Evolutionary conservation across 2,113 vertebrate species (phyloP), one percentile per base, ranked within the genome.

Genomic region (Chionomys nivalis): DNA sequence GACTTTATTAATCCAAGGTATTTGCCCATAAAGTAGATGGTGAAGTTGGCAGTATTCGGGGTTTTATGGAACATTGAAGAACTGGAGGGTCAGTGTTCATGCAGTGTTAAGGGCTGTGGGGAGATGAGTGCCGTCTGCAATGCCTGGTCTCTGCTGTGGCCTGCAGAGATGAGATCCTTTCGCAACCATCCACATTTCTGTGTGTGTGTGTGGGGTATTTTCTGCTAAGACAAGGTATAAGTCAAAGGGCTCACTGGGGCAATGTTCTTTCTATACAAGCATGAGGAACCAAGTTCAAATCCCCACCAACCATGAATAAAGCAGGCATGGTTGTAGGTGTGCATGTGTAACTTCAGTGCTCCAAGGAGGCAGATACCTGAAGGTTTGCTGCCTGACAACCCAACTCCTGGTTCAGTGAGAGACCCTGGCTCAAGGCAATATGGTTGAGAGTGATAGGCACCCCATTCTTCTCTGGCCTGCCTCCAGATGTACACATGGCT

Each of bases 1-100:
- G 49, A 42, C 95, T 91, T 94, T 89, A 95, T 89, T 72, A 93
- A 89, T 42, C 82, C 97, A 97, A 97, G 95, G 93, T 65, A 28
- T 76, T 95, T 94, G 94, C 79, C 70, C 89, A 89, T 96, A 97
- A 89, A 91, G 91, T 86, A 55, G 70, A 70, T 12, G 61, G 78
- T 36, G 14, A 95, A 75, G 70, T 61, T 0, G 5, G 58, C 63
- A 7, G 9, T 58, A 39, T 28, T 83, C 28, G 76, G 66, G 0
- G 36, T 82, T 90, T 49, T 77, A 44, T 47, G 79, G 89, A 68
- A 73, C 58, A 3, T 39, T n/a, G 81, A 92, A 52, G 66, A 73
- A 44, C 5, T 11, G 33, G 76, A 88, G 75, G 52, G 87, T 10
- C 63, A 42, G 1, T 65, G 70, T 70, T 16, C 11, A 81, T 11